Base-by-base conservation (phyloP, 2,113 vertebrate genomes). In the Heliornis fulica region DNA sequence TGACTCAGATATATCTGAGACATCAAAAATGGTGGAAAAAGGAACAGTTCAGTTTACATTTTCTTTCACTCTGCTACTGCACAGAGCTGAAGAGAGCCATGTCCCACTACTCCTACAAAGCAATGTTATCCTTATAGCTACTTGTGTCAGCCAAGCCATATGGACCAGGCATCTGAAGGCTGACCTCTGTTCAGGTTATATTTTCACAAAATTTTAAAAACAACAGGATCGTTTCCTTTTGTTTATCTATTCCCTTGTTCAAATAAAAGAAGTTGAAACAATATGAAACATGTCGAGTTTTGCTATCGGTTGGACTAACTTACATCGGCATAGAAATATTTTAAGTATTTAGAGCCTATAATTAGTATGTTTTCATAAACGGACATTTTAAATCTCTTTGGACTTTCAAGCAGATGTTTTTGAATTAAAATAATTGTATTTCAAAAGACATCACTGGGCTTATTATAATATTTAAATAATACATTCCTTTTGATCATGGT, bases 381-480 rank as follows among this genome's bases (percentile, higher is more conserved):
- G 20, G 71, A 94, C 78, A 71, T 94, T 94, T 93, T 75, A 94
- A 98, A 98, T 97, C 95, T 97, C 89, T 88, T 92, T 61, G 80
- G 96, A 97, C 96, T 97, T 92, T 94, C 88, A 87, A 89, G 81
- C 97, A 98, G 97, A 98, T 97, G 96, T 95, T 97, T 95, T 69
- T 85, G 87, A 97, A 96, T 97, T 96, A 98, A 97, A 97, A 97
- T 93, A 28, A 83, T 93, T 95, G 68, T 56, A 76, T 97, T 97
- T 97, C 95, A 97, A 98, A 97, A 97, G 94, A 96, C 97, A 98
- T 96, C 68, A 56, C 83, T 91, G 72, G 48, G 65, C 83, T 98
- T 98, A 96, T 91, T 97, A 90, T 88, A 96, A 96, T 96, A 97
- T 96, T 96, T 97, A 96, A 98, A 94, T 91, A 97, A 96, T 90